Evolutionary conservation across 2,888 invertebrate species (phyloP).

Genomic region (Silvanus unidentatus): DNA sequence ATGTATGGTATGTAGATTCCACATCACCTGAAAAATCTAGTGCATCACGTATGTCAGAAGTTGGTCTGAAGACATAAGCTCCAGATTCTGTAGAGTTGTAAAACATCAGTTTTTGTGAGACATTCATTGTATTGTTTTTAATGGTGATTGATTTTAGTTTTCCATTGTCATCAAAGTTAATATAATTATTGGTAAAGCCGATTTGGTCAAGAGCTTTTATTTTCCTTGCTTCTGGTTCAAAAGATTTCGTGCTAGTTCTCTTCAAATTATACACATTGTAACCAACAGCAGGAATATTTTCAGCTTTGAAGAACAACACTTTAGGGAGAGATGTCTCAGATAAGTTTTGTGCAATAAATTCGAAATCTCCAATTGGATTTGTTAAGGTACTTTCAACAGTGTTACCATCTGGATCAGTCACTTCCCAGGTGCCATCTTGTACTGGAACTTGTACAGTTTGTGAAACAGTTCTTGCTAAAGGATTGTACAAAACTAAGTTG

Average conservation of each 20-base stretch:
- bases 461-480: slow-evolving; percentile 57
- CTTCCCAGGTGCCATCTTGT: slow-evolving; percentile 49
- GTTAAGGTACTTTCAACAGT: slow-evolving; percentile 17
- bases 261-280: slow-evolving; percentile 16
- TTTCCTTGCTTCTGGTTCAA: neutral
- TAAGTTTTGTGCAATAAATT: slow-evolving; percentile 13
- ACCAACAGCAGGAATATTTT: slow-evolving; percentile 17
- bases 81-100: slow-evolving; percentile 55
- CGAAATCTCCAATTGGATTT: slow-evolving; percentile 16
- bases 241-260: neutral
- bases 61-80: slow-evolving; percentile 81
- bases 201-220: slow-evolving; percentile 6
- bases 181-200: slow-evolving; percentile 45
- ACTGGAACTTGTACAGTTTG: slow-evolving; percentile 39
- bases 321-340: slow-evolving; percentile 6
- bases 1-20: slow-evolving; percentile 69
- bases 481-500: slow-evolving; percentile 70
- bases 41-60: neutral
- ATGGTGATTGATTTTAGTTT: slow-evolving; percentile 16
- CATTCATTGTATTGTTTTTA: slow-evolving; percentile 11
- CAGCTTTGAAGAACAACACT: slow-evolving; percentile 15
- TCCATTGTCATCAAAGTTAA: slow-evolving; percentile 7
- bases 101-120: slow-evolving; percentile 18
- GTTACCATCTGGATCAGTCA: slow-evolving; percentile 49
- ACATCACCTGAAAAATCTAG: neutral